Base-by-base conservation (phyloP, 2,888 invertebrate genomes). In the Scaeva pyrastri region DNA sequence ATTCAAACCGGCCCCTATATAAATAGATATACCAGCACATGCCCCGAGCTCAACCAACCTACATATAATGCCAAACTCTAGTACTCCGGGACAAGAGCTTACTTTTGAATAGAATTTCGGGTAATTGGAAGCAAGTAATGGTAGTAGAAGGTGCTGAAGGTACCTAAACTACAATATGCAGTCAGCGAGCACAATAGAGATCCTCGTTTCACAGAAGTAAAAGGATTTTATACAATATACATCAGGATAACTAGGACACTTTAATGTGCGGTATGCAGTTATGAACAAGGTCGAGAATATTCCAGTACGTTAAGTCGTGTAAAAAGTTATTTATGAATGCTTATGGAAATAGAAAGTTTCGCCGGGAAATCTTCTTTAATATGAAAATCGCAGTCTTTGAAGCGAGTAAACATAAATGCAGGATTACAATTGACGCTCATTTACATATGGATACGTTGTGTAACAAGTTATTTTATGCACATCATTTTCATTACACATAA, bases 41-140 rank as follows among this genome's bases (percentile, higher is more conserved):
- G n/a, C 23, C 52, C 23, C 14, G 7, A 52, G 52, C 23, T 52
- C 21, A 39, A 60, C 60, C 14, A 39, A 39, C 36, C 39, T 39
- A 39, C 36, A 19, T 39, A 10, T 19, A 14, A 52, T 52, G 39
- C 21, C 23, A 26, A 26, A 52, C 52, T 52, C 52, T 26, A 39
- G 31, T 43, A 41, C 52, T 62, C n/a, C 19, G 36, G 19, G 39
- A 48, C 48, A 45, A 55, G 62, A 19, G 26, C 23, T 70, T 56
- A 36, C 41, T 39, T 39, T 58, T 64, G 52, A 58, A 55, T 72
- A 70, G 56, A 31, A n/a, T 55, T 75, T 71, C 36, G 48, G 56
- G 58, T 80, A 79, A 76, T 85, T 85, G 80, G 84, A 76, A 76
- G 31, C 75, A 85, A 68, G 84, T 64, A 68, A 58, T 50, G 14